phyloP scores from a whole-genome alignment of 2,113 vertebrate genomes.

The Thamnaconus septentrionalis region DNA sequence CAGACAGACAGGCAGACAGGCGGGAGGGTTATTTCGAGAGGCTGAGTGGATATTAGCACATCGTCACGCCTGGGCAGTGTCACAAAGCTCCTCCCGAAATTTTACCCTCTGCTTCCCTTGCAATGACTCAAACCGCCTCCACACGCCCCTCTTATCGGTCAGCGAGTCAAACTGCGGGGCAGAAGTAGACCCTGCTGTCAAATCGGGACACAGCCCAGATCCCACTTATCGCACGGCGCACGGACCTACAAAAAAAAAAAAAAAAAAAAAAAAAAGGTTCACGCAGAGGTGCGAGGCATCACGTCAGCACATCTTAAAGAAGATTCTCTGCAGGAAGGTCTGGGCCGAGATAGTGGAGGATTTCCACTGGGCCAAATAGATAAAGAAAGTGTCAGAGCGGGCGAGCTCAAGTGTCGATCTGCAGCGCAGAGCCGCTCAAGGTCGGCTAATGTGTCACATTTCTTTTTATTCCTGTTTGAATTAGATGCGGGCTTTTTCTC shows the following conservation, averaged over 20 bases:
- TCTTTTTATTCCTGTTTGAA: slow-evolving; percentile 3
- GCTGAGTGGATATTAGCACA: slow-evolving; percentile 36
- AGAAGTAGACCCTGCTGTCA: slow-evolving; percentile 20
- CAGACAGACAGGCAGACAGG: slow-evolving; percentile 14
- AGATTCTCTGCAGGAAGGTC: slow-evolving; percentile 29
- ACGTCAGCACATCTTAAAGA: slow-evolving; percentile 31
- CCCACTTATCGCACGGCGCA: slow-evolving; percentile 26
- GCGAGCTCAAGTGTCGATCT: slow-evolving; percentile 1
- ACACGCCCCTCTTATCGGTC: slow-evolving; percentile 16
- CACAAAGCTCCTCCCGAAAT: slow-evolving; percentile 19
- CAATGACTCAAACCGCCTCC: slow-evolving; percentile 8
- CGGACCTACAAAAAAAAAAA: background rate
- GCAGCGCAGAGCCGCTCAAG: slow-evolving; percentile 8
- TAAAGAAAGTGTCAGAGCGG: slow-evolving; percentile 28
- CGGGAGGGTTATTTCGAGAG: slow-evolving; percentile 45
- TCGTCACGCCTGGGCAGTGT: slow-evolving; percentile 7
- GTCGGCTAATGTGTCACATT: slow-evolving; percentile 3
- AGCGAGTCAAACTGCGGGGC: slow-evolving; percentile 26
- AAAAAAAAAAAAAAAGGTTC: background rate
- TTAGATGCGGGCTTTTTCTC: slow-evolving; percentile 32
- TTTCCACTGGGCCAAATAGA: slow-evolving; percentile 38
- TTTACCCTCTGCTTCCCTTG: slow-evolving; percentile 1
- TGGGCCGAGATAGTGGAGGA: slow-evolving; percentile 18
- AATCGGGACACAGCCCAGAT: slow-evolving; percentile 50
- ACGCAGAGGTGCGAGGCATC: slow-evolving; percentile 36